Evolutionary conservation across 2,113 vertebrate species (phyloP).

Genomic region (Plestiodon gilberti): DNA sequence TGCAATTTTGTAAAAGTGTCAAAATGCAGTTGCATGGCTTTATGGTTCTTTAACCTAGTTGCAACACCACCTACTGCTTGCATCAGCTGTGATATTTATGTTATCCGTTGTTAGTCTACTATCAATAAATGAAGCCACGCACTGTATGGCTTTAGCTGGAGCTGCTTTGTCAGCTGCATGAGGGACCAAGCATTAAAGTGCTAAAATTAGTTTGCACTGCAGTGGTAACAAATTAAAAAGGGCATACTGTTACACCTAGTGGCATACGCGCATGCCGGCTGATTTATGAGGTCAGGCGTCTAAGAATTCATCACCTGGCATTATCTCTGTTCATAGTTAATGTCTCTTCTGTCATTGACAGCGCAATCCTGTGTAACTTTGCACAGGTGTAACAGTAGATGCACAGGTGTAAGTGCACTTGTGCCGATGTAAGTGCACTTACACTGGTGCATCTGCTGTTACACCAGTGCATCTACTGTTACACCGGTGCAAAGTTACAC

Average conservation of each 20-base stretch:
- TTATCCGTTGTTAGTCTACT: slow-evolving; percentile 27
- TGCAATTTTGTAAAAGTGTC: slow-evolving; percentile 14
- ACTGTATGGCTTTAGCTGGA: slow-evolving; percentile 2
- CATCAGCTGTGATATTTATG: slow-evolving; percentile 42
- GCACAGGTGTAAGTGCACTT: too few relatives aligned
- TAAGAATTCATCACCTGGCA: slow-evolving; percentile 56
- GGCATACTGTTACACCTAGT: slow-evolving; percentile 21
- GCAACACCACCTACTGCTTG: not conserved
- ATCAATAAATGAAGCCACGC: slow-evolving; percentile 17
- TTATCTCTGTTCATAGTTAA: slow-evolving; percentile 50
- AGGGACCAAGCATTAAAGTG: slow-evolving; percentile 16
- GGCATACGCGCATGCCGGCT: slow-evolving; percentile 32
- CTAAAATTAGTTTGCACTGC: slow-evolving; percentile 58
- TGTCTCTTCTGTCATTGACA: slow-evolving; percentile 47
- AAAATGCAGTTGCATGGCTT: slow-evolving; percentile 13
- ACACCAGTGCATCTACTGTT: too few relatives aligned
- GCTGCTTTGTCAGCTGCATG: slow-evolving; percentile 18
- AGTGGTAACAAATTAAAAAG: slow-evolving; percentile 53
- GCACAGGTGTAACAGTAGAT: too few relatives aligned
- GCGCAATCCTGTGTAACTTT: too few relatives aligned
- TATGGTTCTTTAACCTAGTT: slow-evolving; percentile 5
- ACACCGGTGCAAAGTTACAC: too few relatives aligned
- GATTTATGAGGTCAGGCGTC: slow-evolving; percentile 58
- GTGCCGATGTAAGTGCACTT: too few relatives aligned
- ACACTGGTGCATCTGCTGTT: too few relatives aligned